These are phyloP conservation scores for honey bee (Apis mellifera) DNA, from an alignment of 1,140 invertebrate species.

Conservation along the genomic window DNA sequence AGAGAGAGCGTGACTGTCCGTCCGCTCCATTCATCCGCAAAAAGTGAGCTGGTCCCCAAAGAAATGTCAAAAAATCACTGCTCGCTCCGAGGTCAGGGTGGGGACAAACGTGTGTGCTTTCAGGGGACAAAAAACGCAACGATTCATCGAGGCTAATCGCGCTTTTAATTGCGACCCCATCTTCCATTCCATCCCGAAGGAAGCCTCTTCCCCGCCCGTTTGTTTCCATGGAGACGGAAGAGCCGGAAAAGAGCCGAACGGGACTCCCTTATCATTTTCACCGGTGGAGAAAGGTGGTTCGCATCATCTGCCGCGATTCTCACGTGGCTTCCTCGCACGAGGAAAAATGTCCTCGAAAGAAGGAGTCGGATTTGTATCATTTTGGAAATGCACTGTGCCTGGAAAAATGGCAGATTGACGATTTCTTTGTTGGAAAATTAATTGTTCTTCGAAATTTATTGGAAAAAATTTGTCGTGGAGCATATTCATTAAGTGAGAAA, in stretches of 20 bases:
- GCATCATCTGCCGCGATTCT: constrained; percentile 11
- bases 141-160: background rate
- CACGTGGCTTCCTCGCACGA: background rate
- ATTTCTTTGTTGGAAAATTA: too few species aligned
- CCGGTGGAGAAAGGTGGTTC: background rate
- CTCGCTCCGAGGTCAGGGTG: too few species aligned
- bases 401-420: too few species aligned
- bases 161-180: constrained; percentile 5
- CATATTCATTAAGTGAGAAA: too few species aligned
- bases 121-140: background rate
- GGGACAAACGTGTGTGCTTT: background rate
- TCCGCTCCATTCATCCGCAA: background rate
- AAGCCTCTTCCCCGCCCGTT: background rate
- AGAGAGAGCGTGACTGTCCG: too few species aligned
- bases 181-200: background rate
- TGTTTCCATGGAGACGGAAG: background rate
- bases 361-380: too few species aligned
- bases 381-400: too few species aligned
- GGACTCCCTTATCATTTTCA: background rate
- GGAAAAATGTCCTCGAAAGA: background rate
- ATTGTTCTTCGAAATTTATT: too few species aligned
- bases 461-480: too few species aligned
- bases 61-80: background rate
- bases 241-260: background rate
- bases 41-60: background rate